Base-by-base conservation (phyloP, 1,140 invertebrate species). In the Schlechtendalia chinensis region DNA sequence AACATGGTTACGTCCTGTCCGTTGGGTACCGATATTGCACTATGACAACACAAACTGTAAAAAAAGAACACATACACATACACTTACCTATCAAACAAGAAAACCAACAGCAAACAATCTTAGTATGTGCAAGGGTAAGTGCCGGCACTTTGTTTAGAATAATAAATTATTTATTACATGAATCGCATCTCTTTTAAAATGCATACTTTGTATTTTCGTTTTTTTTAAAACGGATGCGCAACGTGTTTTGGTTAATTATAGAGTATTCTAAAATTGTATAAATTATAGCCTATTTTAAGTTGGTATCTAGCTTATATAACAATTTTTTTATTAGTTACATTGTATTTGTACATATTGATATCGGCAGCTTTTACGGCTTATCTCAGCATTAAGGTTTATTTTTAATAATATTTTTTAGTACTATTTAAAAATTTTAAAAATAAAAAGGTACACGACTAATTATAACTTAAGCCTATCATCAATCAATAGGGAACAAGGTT, bases 251-350 rank as follows among this genome's bases (percentile, higher is more conserved):
- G 16, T 59, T 79, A 61, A 79, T 63, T 27, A 63, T 79, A 79
- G 47, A 79, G 75, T 79, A 79, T 79, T 79, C 75, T 79, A 59
- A 61, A 79, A 47, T n/a, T 79, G 75, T 79, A 63, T 79, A 79
- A 58, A 77, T 59, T 59, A 69, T 59, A 61, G 56, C 32, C 58
- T 79, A 79, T 59, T 27, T 63, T 79, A 79, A 79, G 75, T 79
- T 79, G 56, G 50, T 47, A 47, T 0, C 0, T 79, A 79, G 75
- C 75, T 39, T 29, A 79, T 79, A 61, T 63, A 79, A 79, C 59
- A 79, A 75, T 39, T 50, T 63, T 27, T 50, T 79, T 79, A 45
- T 77, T 79, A 61, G 58, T 63, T 63, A 61, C 56, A 50, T 61
- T 61, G 63, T 79, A 29, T 61, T 50, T 79, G 75, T 79, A 79